These are phyloP conservation scores for Kryptolebias marmoratus DNA, from an alignment of 2,113 vertebrate species.

Conservation along the genomic window DNA sequence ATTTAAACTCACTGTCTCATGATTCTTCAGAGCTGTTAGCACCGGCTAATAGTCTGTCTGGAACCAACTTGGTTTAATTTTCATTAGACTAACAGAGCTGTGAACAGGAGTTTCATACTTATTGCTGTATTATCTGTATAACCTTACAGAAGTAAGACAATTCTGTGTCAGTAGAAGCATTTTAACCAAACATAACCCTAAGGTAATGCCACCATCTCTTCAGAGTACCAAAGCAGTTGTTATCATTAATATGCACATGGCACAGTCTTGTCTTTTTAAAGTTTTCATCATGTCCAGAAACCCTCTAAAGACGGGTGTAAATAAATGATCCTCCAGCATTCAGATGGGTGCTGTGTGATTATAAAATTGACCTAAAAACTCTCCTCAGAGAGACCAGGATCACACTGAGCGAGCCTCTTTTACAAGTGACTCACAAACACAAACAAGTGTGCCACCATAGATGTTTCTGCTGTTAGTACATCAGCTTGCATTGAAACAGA, in stretches of 20 bases:
- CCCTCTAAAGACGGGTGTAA: background rate
- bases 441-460: slow-evolving; percentile 25
- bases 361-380: slow-evolving; percentile 9
- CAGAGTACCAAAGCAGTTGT: background rate
- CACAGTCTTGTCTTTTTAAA: background rate
- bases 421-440: slow-evolving; percentile 11
- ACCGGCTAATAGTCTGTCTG: slow-evolving; percentile 10
- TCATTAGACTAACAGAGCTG: background rate
- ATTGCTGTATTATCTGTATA: slow-evolving; percentile 3
- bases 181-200: background rate
- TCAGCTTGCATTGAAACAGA: slow-evolving; percentile 29
- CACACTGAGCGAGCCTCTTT: slow-evolving; percentile 6
- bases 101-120: slow-evolving; percentile 13
- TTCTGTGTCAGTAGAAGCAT: background rate
- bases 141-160: background rate
- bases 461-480: slow-evolving; percentile 18
- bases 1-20: background rate
- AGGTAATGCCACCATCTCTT: background rate
- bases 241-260: slow-evolving; percentile 5
- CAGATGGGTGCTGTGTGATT: slow-evolving; percentile 3
- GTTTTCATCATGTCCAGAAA: background rate
- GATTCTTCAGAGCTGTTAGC: slow-evolving; percentile 5
- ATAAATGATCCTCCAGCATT: background rate
- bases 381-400: background rate
- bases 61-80: slow-evolving; percentile 15